Conservation (phyloP, 53 echinoderm and acorn worm genomes). For the Holothuria scabra region DNA sequence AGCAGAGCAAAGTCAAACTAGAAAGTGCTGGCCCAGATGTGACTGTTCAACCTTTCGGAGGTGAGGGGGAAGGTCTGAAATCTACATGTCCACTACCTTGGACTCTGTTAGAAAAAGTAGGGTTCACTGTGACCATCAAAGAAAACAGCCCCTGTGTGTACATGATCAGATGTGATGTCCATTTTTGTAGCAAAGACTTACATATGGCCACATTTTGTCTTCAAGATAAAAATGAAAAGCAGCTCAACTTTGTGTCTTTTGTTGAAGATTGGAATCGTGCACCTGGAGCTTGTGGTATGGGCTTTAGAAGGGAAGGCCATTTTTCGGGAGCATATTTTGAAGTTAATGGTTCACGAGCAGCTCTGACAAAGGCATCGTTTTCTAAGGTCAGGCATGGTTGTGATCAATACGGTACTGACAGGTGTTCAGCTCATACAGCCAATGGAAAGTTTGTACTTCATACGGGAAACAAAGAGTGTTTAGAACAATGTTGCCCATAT, state of each 20-base stretch:
- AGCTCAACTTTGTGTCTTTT: background rate
- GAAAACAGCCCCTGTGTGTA: background rate
- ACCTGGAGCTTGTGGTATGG: background rate
- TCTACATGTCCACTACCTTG: background rate
- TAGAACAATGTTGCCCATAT: no score
- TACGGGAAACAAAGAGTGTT: no score
- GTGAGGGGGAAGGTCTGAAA: background rate
- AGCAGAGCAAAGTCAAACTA: background rate
- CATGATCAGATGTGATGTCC: background rate
- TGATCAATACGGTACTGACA: no score
- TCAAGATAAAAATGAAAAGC: background rate
- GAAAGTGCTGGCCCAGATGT: background rate
- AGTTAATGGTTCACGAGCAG: background rate
- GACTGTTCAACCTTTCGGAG: background rate
- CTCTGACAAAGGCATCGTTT: no score
- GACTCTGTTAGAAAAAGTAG: background rate
- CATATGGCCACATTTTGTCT: background rate
- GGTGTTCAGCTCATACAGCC: no score
- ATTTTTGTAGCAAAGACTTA: background rate
- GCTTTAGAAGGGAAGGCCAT: background rate
- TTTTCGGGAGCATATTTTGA: background rate
- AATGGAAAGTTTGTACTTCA: no score
- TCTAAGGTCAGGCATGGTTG: no score
- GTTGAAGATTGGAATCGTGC: constrained; percentile 1
- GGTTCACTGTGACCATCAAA: background rate